phyloP scores from a whole-genome alignment of 1,140 invertebrate species.

The Leucophenga varia region DNA sequence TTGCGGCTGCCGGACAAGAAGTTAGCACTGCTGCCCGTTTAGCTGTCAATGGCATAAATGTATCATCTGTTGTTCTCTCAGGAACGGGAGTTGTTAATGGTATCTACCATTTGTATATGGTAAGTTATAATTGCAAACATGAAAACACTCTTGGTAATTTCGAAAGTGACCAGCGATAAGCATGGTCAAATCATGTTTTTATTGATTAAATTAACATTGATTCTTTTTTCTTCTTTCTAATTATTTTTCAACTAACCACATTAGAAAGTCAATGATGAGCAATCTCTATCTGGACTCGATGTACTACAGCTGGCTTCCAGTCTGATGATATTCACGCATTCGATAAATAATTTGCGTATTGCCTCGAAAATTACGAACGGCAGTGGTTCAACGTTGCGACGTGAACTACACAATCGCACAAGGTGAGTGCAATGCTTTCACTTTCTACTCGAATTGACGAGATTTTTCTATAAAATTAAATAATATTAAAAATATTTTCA shows the following conservation, averaged over 20 bases:
- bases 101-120: conserved; percentile 40
- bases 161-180: no score
- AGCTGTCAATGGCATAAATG: conserved; percentile 36
- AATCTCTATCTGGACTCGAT: conserved; percentile 26
- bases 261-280: conserved; percentile 34
- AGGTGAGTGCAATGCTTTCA: conserved; percentile 7
- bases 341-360: conserved; percentile 41
- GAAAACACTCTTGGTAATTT: no score
- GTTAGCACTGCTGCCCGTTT: conserved; percentile 22
- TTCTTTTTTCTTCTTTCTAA: no score
- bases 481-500: no score
- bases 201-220: neutral
- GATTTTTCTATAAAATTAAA: no score
- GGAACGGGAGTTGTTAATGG: conserved; percentile 33
- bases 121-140: conserved; percentile 7
- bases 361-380: conserved; percentile 26
- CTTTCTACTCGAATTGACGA: no score
- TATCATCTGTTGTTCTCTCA: conserved; percentile 35
- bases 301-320: conserved; percentile 39
- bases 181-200: no score
- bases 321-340: conserved; percentile 41
- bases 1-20: conserved; percentile 16
- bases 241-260: neutral
- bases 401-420: conserved; percentile 21
- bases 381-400: conserved; percentile 27